Conservation (phyloP, 1,140 invertebrate genomes). For the Tetranychus cinnabarinus region DNA sequence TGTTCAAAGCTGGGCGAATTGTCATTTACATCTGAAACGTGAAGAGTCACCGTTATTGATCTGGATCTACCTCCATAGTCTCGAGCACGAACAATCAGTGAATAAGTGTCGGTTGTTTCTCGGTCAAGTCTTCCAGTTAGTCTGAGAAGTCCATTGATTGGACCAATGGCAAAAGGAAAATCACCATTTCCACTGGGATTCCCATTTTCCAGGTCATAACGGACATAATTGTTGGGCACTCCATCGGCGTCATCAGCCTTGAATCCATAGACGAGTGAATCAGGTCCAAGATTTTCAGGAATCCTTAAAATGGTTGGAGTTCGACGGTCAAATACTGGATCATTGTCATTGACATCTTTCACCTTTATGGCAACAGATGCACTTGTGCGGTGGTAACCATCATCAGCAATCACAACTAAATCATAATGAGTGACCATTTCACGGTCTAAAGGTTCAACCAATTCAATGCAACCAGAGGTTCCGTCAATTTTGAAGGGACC, state of each 20-base stretch:
- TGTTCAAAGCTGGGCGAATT: slow-evolving; percentile 65
- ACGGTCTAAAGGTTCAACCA: slow-evolving; percentile 52
- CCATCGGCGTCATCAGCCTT: slow-evolving; percentile 77
- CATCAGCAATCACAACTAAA: slow-evolving; percentile 56
- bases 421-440: slow-evolving; percentile 75
- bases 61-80: slow-evolving; percentile 27
- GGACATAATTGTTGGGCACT: slow-evolving; percentile 72
- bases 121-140: slow-evolving; percentile 57
- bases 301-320: slow-evolving; percentile 34
- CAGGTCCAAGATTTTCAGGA: slow-evolving; percentile 60
- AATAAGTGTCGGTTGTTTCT: slow-evolving; percentile 55
- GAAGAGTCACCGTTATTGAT: slow-evolving; percentile 39
- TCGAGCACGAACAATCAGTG: slow-evolving; percentile 43
- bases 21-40: slow-evolving; percentile 73
- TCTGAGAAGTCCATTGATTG: slow-evolving; percentile 57
- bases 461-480: slow-evolving; percentile 67
- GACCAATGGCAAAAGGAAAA: slow-evolving; percentile 49
- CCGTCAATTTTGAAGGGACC: slow-evolving; percentile 52
- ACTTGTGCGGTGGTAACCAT: slow-evolving; percentile 65
- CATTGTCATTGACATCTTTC: slow-evolving; percentile 82
- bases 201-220: slow-evolving; percentile 46
- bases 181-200: slow-evolving; percentile 15
- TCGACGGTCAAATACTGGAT: slow-evolving; percentile 51
- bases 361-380: slow-evolving; percentile 73
- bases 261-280: slow-evolving; percentile 67